Base-by-base conservation (phyloP, 64 coral and sea anemone genomes). In the Pachyseris speciosa region DNA sequence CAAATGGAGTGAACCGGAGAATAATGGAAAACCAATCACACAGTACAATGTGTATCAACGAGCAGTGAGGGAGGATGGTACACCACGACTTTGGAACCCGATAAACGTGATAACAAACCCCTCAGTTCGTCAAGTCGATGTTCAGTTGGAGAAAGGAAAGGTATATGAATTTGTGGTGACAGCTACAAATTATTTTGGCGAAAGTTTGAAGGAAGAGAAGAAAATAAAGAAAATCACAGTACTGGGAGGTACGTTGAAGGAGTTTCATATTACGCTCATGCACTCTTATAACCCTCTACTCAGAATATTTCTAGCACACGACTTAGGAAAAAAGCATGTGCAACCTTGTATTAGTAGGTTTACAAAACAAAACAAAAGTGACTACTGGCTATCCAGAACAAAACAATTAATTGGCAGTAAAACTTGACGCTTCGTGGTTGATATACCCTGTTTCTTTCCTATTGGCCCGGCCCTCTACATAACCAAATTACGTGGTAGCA, bases 1-100 rank as follows among this genome's bases (percentile, higher is more conserved):
- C 28, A 78, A 32, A 29, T 78, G 74, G 74, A 37, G 22, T 17
- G 3, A 31, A 29, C 29, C 74, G 29, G 1, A 43, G 0, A 25
- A 75, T 2, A 75, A 50, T 29, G 72, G 72, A 49, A 22, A 19
- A 50, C n/a, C 12, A 0, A 75, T 75, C 9, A 75, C 43, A 29
- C n/a, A 75, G 39, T 75, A 75, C n/a, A 75, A 0, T 13, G 72
- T 75, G 10, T 75, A 75, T 26, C 72, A 50, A 75, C 27, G 43
- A 50, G 15, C 13, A 13, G 39, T 75, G 25, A 75, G 2, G 27
- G 72, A 50, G 25, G 43, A 50, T 30, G 13, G 27, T 2, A 28
- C 72, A 50, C 1, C 42, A 9, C 10, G 24, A 13, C 2, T 30
- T 1, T 75, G 72, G 72, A 16, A 13, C 10, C 6, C 0, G 10